These are phyloP conservation scores for Microdon myrmicae DNA, from an alignment of 2,888 invertebrate genomes.

Conservation along the genomic window DNA sequence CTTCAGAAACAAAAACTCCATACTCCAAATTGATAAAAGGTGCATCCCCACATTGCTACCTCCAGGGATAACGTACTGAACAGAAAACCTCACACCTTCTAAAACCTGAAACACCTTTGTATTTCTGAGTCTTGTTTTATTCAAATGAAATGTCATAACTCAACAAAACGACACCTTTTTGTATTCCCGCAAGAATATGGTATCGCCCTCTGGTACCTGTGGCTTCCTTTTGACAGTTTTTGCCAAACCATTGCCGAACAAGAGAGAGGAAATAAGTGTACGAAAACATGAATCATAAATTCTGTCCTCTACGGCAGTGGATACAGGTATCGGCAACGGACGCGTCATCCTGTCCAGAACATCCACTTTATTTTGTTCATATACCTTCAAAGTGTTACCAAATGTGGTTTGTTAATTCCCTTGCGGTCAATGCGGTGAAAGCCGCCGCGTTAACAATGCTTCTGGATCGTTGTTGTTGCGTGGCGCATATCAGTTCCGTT, in stretches of 20 bases:
- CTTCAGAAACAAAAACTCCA: too few relatives aligned
- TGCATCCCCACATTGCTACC: too few relatives aligned
- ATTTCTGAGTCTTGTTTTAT: conserved; percentile 43
- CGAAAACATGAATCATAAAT: conserved; percentile 49
- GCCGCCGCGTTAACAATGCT: too few relatives aligned
- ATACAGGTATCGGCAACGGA: background rate
- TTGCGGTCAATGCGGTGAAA: conserved; percentile 48
- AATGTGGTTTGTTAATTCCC: conserved; percentile 30
- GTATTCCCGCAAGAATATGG: conserved; percentile 33
- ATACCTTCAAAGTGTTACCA: conserved; percentile 7
- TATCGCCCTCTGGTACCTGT: conserved; percentile 34
- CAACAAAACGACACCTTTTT: conserved; percentile 45
- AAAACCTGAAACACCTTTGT: conserved; percentile 42
- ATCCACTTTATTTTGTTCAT: conserved; percentile 26
- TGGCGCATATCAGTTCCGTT: too few relatives aligned
- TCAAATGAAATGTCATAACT: conserved; percentile 48
- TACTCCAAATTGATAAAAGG: too few relatives aligned
- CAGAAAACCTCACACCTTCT: too few relatives aligned
- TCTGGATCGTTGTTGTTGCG: too few relatives aligned
- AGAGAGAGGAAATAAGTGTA: conserved; percentile 32
- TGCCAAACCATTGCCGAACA: conserved; percentile 4
- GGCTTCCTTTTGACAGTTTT: conserved; percentile 47
- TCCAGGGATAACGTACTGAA: too few relatives aligned
- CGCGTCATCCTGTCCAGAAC: conserved; percentile 3
- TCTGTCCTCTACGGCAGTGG: conserved; percentile 1